A percentile compares a stretch with the other conserved stretches of the same genome.
These are phyloP conservation scores for Eulemur albifrons DNA, from an alignment of 2,797 vertebrate species.

Conservation along the genomic window DNA sequence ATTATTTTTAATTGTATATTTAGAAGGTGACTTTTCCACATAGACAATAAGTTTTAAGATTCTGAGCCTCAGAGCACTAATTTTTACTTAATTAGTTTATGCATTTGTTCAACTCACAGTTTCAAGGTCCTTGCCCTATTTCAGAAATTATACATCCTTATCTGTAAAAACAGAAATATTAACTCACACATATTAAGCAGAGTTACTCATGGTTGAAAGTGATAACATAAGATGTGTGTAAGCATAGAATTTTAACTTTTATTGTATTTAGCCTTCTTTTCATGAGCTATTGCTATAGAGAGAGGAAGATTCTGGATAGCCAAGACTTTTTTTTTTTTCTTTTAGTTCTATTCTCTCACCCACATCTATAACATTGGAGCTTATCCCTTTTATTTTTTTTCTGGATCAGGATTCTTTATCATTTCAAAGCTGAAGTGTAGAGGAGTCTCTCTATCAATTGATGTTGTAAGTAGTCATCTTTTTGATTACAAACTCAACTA, in stretches of 20 bases:
- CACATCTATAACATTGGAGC: background rate
- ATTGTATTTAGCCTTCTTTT: conserved; percentile 30
- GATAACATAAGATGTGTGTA: conserved; percentile 54
- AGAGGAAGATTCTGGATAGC: background rate
- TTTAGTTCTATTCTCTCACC: background rate
- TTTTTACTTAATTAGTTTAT: conserved; percentile 69
- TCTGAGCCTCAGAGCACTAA: conserved; percentile 53
- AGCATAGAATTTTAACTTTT: conserved; percentile 63
- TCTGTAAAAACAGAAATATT: conserved; percentile 67
- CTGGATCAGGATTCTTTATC: background rate
- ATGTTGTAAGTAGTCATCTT: background rate
- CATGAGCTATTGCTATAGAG: background rate
- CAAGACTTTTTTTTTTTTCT: background rate
- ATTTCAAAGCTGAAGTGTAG: background rate
- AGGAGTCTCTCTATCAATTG: background rate
- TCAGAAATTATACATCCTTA: conserved; percentile 61
- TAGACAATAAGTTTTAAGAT: conserved; percentile 53
- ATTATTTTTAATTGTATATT: conserved; percentile 68
- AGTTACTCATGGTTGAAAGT: conserved; percentile 51
- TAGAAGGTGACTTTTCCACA: conserved; percentile 71
- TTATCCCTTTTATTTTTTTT: background rate
- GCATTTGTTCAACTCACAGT: conserved; percentile 58
- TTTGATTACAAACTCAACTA: background rate
- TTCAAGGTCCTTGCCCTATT: conserved; percentile 54
- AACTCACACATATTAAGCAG: conserved; percentile 66